These are phyloP conservation scores for Iphiclides podalirius DNA, from an alignment of 2,888 invertebrate genomes.

Conservation along the genomic window DNA sequence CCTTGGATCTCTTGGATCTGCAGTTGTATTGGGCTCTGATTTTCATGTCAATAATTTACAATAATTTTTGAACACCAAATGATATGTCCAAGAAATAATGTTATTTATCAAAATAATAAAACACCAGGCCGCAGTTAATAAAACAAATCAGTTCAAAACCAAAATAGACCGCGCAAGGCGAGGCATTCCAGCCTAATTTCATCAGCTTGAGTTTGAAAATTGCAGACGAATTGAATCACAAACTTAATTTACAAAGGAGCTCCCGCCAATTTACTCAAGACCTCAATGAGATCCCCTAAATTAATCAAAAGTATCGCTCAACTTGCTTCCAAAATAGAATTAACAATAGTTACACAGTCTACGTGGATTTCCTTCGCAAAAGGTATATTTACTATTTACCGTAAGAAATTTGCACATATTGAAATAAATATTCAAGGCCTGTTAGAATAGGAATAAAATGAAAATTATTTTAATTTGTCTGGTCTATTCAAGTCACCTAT, in stretches of 20 bases:
- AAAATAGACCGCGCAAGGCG: background rate
- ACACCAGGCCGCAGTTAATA: background rate
- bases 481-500: too few species aligned
- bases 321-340: constrained; percentile 5
- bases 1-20: too few species aligned
- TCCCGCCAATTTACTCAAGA: constrained; percentile 1
- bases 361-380: too few species aligned
- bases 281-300: background rate
- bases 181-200: background rate
- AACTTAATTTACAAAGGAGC: constrained; percentile 10
- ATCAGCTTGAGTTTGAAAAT: constrained; percentile 3
- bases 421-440: too few species aligned
- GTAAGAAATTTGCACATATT: too few species aligned
- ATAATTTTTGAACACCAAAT: background rate
- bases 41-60: background rate
- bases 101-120: background rate
- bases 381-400: too few species aligned
- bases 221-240: constrained; percentile 10
- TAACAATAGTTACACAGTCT: too few species aligned
- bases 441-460: too few species aligned
- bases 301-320: constrained; percentile 11
- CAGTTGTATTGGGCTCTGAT: too few species aligned
- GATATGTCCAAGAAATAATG: background rate
- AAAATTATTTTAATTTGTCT: too few species aligned
- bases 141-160: constrained; percentile 12